Evolutionary conservation across 2,888 invertebrate genomes (phyloP), one percentile per base, ranked within the genome.

Genomic region (Lydus trimaculatus): DNA sequence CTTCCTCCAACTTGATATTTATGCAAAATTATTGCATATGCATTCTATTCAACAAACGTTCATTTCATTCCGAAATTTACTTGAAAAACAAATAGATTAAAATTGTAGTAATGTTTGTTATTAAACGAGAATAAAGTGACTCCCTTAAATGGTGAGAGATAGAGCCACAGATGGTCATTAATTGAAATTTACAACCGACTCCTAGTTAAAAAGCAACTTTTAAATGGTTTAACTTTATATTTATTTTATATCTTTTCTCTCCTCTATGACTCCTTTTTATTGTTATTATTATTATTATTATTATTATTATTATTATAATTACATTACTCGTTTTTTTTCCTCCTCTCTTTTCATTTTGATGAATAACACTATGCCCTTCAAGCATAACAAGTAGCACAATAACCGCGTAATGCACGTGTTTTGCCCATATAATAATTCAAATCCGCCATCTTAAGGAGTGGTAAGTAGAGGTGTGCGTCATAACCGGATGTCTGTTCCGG

Each of bases 401-500:
- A 74, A 75, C 73, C 72, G 73, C 71, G 71, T 72, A 74, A 72
- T 77, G 74, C 78, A 77, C 77, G 77, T 77, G 77, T 74, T 73
- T 72, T 73, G 74, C 69, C 66, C 66, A 69, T 63, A 72, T 73
- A 73, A 73, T 77, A 76, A 76, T 77, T 76, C 73, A 73, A 74
- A 74, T 78, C 75, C 75, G 75, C 75, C 76, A 75, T 76, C 76
- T 76, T 77, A 78, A 75, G 78, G 77, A 76, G 78, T 76, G 76
- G 76, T 76, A 73, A 73, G 70, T 69, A 70, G 75, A 78, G 77
- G 77, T 76, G 73, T 79, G 79, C 76, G 76, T 79, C 78, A 78
- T 75, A 81, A 82, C 83, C 83, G 84, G 84, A 84, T 83, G 84
- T 83, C 80, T 78, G 82, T 84, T 84, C 82, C 82, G 83, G 82